A percentile compares a stretch with the other conserved stretches of the same genome.
phyloP scores from a whole-genome alignment of 2,888 invertebrate species.

The Hirtodrosophila duncani region DNA sequence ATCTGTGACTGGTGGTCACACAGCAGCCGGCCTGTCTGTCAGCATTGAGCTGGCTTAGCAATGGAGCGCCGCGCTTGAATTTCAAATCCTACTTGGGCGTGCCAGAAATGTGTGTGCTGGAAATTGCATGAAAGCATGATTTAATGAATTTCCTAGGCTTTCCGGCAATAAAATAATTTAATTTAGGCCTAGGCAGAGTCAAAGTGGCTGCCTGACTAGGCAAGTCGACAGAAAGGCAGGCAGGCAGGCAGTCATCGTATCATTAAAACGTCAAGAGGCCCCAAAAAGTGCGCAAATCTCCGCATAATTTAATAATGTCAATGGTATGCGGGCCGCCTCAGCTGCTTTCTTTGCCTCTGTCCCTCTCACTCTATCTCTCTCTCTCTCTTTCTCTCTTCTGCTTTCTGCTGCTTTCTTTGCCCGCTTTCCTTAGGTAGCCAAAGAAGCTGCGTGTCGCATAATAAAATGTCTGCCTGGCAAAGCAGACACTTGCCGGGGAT shows the following conservation, averaged over 20 bases:
- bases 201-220: slow-evolving; percentile 10
- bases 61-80: slow-evolving; percentile 24
- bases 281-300: slow-evolving; percentile 61
- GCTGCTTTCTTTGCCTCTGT: slow-evolving; percentile 8
- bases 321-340: slow-evolving; percentile 27
- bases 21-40: slow-evolving; percentile 24
- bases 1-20: slow-evolving; percentile 15
- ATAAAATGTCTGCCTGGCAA: slow-evolving; percentile 44
- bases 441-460: slow-evolving; percentile 58
- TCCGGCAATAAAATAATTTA: slow-evolving; percentile 72
- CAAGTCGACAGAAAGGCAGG: no score
- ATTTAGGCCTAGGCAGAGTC: slow-evolving; percentile 46
- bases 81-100: slow-evolving; percentile 38
- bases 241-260: no score
- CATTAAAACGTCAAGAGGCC: slow-evolving; percentile 68
- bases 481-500: slow-evolving; percentile 33
- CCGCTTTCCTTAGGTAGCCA: slow-evolving; percentile 23
- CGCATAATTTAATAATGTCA: slow-evolving; percentile 70
- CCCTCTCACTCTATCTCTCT: slow-evolving; percentile 6
- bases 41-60: slow-evolving; percentile 28
- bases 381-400: slow-evolving; percentile 11
- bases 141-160: slow-evolving; percentile 61
- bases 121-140: slow-evolving; percentile 59
- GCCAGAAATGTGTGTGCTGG: slow-evolving; percentile 40
- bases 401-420: slow-evolving; percentile 5